Percentiles rank a stretch among this genome's conserved stretches.
Conservation (phyloP, 2,888 invertebrate genomes). For the Nymphalis urticae region DNA sequence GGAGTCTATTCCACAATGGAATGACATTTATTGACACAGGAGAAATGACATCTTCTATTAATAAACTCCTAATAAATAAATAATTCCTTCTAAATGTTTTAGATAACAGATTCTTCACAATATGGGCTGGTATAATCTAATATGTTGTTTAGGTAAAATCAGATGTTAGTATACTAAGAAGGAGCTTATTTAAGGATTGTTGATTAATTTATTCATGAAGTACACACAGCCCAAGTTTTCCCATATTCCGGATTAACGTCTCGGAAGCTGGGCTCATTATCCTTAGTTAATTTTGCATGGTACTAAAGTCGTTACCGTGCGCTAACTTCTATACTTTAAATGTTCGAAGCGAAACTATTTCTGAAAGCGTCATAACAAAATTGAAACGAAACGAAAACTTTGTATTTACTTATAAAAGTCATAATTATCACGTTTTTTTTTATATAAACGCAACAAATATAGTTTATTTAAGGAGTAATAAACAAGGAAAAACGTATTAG, state of each 20-base stretch:
- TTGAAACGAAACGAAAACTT: background rate
- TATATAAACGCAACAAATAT: background rate
- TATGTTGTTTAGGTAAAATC: slow-evolving; percentile 15
- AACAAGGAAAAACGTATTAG: slow-evolving; percentile 16
- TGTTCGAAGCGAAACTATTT: background rate
- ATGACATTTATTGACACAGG: too few relatives aligned
- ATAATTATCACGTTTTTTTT: background rate
- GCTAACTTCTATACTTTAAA: slow-evolving; percentile 12
- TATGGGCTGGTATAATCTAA: background rate
- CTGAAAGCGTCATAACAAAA: slow-evolving; percentile 17
- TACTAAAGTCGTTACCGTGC: slow-evolving; percentile 45
- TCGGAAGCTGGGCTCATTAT: slow-evolving; percentile 54
- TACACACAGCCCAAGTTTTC: slow-evolving; percentile 15
- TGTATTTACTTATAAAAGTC: slow-evolving; percentile 1
- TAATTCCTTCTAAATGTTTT: too few relatives aligned
- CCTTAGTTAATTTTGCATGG: slow-evolving; percentile 55
- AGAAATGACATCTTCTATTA: too few relatives aligned
- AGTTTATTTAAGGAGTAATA: slow-evolving; percentile 3
- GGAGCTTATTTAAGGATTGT: slow-evolving; percentile 16
- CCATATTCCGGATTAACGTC: slow-evolving; percentile 47
- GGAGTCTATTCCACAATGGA: too few relatives aligned
- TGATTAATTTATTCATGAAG: slow-evolving; percentile 26
- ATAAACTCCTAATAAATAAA: too few relatives aligned
- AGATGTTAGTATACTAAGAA: slow-evolving; percentile 7
- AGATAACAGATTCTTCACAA: too few relatives aligned